phyloP scores from a whole-genome alignment of 2,888 invertebrate species.

The Lasius fuliginosus region DNA sequence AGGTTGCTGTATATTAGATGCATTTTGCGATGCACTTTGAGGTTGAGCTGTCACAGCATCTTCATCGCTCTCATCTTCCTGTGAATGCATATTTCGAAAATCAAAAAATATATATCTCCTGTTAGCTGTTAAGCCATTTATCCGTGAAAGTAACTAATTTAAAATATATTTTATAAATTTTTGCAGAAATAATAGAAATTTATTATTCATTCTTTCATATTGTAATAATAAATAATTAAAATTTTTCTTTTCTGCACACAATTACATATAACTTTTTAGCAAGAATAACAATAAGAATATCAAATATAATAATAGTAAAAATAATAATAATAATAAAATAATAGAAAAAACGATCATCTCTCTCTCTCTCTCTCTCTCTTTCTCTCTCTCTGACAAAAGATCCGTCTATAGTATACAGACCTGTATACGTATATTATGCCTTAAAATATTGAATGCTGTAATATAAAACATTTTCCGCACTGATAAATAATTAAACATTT shows the following conservation, averaged over 20 bases:
- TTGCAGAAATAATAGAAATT: background rate
- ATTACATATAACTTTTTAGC: background rate
- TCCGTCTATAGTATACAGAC: background rate
- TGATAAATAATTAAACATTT: background rate
- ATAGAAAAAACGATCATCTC: background rate
- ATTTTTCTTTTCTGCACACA: background rate
- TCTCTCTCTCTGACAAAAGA: background rate
- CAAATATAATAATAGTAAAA: background rate
- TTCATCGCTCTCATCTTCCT: conserved; percentile 89
- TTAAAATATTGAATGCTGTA: background rate
- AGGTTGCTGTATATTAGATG: conserved; percentile 86
- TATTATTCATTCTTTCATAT: background rate
- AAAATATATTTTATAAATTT: background rate
- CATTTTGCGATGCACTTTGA: conserved; percentile 86
- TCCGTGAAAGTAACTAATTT: background rate
- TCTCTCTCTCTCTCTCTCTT: background rate
- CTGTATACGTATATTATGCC: background rate
- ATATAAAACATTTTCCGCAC: background rate
- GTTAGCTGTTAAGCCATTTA: background rate
- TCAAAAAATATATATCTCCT: conserved; percentile 14
- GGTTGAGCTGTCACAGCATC: conserved; percentile 89
- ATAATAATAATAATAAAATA: background rate
- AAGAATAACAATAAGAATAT: background rate
- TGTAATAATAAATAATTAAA: background rate
- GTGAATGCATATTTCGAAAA: conserved; percentile 62